Conservation (phyloP, 1,140 invertebrate species). For the Druon quercuslanigerum region DNA sequence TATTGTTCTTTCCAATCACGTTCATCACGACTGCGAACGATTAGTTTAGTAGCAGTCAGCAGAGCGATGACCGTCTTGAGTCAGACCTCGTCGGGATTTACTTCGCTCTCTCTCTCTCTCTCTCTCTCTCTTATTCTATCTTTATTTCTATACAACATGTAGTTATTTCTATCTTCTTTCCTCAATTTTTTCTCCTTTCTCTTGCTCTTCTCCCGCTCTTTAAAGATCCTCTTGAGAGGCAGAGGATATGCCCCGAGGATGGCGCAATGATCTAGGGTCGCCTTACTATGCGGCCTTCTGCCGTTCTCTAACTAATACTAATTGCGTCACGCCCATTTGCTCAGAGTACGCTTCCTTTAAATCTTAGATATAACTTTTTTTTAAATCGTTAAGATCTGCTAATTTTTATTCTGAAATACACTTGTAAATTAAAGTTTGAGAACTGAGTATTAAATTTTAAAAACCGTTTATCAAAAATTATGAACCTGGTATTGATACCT, state of each 20-base stretch:
- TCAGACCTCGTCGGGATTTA: neutral
- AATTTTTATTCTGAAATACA: too few species aligned
- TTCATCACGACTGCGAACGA: conserved; percentile 27
- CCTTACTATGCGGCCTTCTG: too few species aligned
- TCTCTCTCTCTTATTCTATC: neutral
- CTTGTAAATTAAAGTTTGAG: too few species aligned
- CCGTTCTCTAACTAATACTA: neutral
- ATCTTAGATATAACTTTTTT: too few species aligned
- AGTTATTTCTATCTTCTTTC: neutral
- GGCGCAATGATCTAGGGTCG: too few species aligned
- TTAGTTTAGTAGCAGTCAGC: conserved; percentile 22
- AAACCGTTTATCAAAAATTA: too few species aligned
- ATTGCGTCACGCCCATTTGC: too few species aligned
- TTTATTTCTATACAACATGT: neutral
- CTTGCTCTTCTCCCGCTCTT: neutral
- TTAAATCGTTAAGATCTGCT: too few species aligned
- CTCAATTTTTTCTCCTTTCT: conserved; percentile 7
- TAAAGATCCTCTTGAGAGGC: neutral
- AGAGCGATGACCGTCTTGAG: conserved; percentile 22
- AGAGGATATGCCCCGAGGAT: too few species aligned
- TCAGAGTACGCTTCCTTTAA: too few species aligned
- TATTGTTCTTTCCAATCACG: conserved; percentile 29
- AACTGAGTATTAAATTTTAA: too few species aligned
- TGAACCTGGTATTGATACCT: too few species aligned
- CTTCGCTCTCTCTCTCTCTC: neutral